Evolutionary conservation across 2,113 vertebrate species (phyloP).

Genomic region (Sporophila hypoxantha): DNA sequence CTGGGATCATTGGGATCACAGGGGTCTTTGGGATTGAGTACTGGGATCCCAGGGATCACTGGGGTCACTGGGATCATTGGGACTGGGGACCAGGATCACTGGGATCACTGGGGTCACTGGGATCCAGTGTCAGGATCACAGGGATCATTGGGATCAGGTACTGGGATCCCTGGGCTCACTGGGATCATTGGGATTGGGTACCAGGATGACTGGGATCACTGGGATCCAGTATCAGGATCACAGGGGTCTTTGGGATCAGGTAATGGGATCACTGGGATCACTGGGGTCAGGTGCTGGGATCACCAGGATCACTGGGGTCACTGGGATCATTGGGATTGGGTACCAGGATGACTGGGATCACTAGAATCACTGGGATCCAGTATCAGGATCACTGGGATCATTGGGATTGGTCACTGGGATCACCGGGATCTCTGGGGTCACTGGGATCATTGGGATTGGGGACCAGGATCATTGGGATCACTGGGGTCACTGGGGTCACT

Average conservation of each 20-base stretch:
- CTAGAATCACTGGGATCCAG: neutral
- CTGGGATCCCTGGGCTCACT: no score
- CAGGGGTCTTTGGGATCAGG: neutral
- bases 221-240: neutral
- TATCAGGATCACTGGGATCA: neutral
- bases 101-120: no score
- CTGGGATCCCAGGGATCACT: neutral
- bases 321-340: neutral
- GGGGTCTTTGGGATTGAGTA: no score
- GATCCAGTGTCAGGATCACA: neutral
- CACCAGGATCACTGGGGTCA: neutral
- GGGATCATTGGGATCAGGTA: neutral
- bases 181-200: neutral
- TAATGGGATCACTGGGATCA: no score
- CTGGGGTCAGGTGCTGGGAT: neutral
- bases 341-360: no score
- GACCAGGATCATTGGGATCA: no score
- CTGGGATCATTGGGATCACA: no score
- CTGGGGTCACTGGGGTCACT: accelerated
- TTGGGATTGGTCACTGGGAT: no score
- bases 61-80: neutral
- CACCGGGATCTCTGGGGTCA: no score
- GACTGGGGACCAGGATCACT: neutral
- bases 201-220: no score
- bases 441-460: no score